phyloP scores from a whole-genome alignment of 2,888 invertebrate genomes.

The Clistopyga incitator region DNA sequence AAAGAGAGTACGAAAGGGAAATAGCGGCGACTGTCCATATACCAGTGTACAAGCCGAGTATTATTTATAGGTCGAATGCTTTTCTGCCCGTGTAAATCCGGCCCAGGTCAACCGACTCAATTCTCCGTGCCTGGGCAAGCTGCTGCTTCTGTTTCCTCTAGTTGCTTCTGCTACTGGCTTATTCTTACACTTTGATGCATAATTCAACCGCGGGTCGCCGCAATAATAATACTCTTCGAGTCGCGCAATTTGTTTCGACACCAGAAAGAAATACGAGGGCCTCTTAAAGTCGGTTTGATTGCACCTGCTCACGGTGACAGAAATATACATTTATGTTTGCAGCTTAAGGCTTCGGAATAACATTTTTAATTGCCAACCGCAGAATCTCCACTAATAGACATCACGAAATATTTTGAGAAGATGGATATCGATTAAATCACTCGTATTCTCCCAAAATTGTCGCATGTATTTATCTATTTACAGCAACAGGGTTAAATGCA shows the following conservation, averaged over 20 bases:
- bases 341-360: slow-evolving; percentile 17
- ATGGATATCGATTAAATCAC: slow-evolving; percentile 1
- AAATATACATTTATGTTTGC: slow-evolving; percentile 50
- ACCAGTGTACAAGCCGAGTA: slow-evolving; percentile 65
- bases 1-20: slow-evolving; percentile 60
- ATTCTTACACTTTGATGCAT: slow-evolving; percentile 67
- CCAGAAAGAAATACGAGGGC: slow-evolving; percentile 47
- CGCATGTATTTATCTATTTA: slow-evolving; percentile 1
- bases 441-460: neutral
- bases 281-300: slow-evolving; percentile 37
- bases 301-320: slow-evolving; percentile 61
- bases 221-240: slow-evolving; percentile 66
- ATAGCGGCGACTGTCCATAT: slow-evolving; percentile 62
- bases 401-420: neutral
- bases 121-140: slow-evolving; percentile 66
- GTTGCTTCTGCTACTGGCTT: slow-evolving; percentile 60
- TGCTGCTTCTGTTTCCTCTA: slow-evolving; percentile 30
- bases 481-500: slow-evolving; percentile 21
- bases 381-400: neutral
- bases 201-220: slow-evolving; percentile 67
- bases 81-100: slow-evolving; percentile 66
- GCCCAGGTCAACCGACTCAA: slow-evolving; percentile 67
- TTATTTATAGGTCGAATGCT: slow-evolving; percentile 68
- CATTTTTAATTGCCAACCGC: slow-evolving; percentile 10
- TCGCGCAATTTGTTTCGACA: slow-evolving; percentile 66